Evolutionary conservation across 2,113 vertebrate species (phyloP).

Genomic region (Brachypteracias leptosomus): DNA sequence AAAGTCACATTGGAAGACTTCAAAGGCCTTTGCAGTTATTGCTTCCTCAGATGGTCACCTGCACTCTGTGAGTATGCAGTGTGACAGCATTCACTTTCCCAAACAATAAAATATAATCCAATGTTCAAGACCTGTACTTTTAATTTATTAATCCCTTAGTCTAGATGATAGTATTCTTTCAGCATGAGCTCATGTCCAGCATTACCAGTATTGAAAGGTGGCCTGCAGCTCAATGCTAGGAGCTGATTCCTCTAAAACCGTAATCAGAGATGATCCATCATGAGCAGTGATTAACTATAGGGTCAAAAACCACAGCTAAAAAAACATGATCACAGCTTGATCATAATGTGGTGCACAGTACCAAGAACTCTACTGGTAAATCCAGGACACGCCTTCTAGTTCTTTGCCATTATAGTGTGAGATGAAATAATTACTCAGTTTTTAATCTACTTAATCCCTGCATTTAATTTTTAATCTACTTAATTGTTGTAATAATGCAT

Average conservation of each 20-base stretch:
- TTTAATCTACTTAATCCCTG: conserved; percentile 51
- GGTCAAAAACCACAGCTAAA: background rate
- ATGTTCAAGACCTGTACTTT: background rate
- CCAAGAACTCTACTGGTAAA: background rate
- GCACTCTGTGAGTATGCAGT: background rate
- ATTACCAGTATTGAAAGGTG: background rate
- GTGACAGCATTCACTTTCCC: background rate
- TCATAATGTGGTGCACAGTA: background rate
- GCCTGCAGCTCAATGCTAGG: background rate
- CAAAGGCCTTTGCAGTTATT: background rate
- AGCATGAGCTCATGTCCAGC: background rate
- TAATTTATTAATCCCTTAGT: background rate
- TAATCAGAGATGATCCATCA: background rate
- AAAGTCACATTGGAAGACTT: background rate
- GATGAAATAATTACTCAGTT: background rate
- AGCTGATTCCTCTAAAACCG: background rate
- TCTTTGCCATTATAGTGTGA: background rate
- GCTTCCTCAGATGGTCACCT: background rate
- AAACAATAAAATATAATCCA: background rate
- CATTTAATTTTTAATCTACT: conserved; percentile 21
- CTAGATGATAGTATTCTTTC: background rate
- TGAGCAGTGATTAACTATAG: background rate
- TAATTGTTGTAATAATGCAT: background rate
- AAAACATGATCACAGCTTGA: background rate
- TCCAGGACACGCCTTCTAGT: background rate